Conservation (phyloP, 1,140 invertebrate genomes). For the Ctenoplectra terminalis region DNA sequence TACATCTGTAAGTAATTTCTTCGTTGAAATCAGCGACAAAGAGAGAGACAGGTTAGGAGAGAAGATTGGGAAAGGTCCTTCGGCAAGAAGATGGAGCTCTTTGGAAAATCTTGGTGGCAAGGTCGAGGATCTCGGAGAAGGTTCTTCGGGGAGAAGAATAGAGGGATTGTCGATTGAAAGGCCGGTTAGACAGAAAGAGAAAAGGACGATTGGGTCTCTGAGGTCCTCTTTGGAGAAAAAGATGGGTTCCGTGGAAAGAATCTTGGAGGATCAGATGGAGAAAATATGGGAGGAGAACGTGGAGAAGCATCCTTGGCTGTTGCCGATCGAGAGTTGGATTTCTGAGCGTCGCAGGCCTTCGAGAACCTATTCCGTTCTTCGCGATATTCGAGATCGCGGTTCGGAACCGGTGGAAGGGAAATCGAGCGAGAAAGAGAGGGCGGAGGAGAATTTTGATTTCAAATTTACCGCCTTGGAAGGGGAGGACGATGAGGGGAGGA, state of each 20-base stretch:
- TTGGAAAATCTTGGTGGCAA: conserved; percentile 18
- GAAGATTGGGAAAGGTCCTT: not conserved
- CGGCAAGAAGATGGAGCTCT: conserved; percentile 20
- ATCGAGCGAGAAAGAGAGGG: not conserved
- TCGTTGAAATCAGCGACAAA: not conserved
- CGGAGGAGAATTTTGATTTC: conserved; percentile 25
- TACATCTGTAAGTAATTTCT: not conserved
- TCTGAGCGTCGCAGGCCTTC: conserved; percentile 56
- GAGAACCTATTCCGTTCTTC: not conserved
- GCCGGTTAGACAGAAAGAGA: conserved; percentile 33
- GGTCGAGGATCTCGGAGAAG: not conserved
- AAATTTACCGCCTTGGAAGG: conserved; percentile 25
- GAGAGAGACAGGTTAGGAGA: not conserved
- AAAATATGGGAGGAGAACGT: conserved; percentile 65
- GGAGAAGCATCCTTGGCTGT: conserved; percentile 72
- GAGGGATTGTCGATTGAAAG: conserved; percentile 34
- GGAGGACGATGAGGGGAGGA: conserved; percentile 39
- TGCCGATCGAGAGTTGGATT: conserved; percentile 72
- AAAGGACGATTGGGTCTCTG: conserved; percentile 47
- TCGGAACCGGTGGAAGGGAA: not conserved
- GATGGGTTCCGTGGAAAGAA: conserved; percentile 70
- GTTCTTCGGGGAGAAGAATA: not conserved
- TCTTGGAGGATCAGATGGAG: conserved; percentile 68
- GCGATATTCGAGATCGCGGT: not conserved
- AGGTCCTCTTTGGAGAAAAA: conserved; percentile 65